phyloP scores from a whole-genome alignment of 2,797 vertebrate genomes.

The Leptatherina wallacei region DNA sequence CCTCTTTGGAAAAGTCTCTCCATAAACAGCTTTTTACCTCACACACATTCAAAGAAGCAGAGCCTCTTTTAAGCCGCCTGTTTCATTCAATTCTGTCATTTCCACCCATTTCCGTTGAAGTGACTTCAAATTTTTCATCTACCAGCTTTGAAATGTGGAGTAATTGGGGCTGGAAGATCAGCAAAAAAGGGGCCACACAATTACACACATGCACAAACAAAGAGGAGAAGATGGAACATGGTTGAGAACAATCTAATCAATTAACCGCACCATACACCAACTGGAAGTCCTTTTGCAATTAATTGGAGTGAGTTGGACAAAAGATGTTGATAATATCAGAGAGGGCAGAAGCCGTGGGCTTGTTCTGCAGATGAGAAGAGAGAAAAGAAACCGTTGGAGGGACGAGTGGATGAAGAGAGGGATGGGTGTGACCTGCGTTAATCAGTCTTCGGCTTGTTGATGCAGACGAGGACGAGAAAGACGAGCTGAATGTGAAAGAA shows the following conservation, averaged over 20 bases:
- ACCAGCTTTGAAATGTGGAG: constrained; percentile 46
- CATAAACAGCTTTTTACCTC: constrained; percentile 43
- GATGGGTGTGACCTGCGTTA: constrained; percentile 34
- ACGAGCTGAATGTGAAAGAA: constrained; percentile 51
- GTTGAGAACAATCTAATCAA: constrained; percentile 39
- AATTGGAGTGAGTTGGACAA: constrained; percentile 26
- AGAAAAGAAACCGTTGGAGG: constrained; percentile 35
- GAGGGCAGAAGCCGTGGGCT: constrained; percentile 20
- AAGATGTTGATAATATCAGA: constrained; percentile 51
- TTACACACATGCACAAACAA: constrained; percentile 16
- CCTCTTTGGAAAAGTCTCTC: constrained; percentile 36
- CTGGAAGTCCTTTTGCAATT: constrained; percentile 44
- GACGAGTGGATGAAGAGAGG: constrained; percentile 32
- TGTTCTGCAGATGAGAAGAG: constrained; percentile 31
- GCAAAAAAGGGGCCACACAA: constrained; percentile 5
- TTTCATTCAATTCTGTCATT: constrained; percentile 50
- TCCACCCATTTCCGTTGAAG: constrained; percentile 34
- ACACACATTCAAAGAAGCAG: constrained; percentile 16
- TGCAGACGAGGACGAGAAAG: constrained; percentile 41
- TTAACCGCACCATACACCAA: constrained; percentile 38
- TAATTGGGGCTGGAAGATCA: constrained; percentile 36
- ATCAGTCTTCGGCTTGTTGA: constrained; percentile 47
- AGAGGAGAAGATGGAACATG: constrained; percentile 25
- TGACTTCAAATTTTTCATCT: constrained; percentile 48
- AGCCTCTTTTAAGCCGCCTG: constrained; percentile 38